Evolutionary conservation across 1,140 invertebrate species (phyloP), one percentile per base, ranked within the genome.

Genomic region (Frieseomelitta varia): DNA sequence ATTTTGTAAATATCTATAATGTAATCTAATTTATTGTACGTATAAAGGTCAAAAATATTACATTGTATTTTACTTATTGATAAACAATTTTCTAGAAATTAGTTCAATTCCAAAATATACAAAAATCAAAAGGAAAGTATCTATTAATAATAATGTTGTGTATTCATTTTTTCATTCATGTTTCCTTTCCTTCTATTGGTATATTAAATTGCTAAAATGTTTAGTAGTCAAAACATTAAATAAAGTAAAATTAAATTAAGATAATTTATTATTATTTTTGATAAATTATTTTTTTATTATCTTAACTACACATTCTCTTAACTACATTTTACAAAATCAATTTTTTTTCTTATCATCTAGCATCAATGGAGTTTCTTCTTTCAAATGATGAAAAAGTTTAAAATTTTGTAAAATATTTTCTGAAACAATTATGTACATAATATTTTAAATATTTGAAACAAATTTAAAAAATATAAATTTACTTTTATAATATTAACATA

Each of bases 371-470:
- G 39, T 47, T 47, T 47, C 6, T 47, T 47, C 0, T 10, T 47
- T 10, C 8, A 47, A 47, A 47, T 0, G 4, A 67, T 11, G 30
- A 65, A 79, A 68, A 19, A 85, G 3, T 65, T 47, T 77, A 77
- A 82, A 88, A 88, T 74, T 17, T 6, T 67, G 76, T 55, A 88
- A 11, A 75, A 88, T 73, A 68, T 85, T 58, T 51, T 58, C 87
- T 88, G 55, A 68, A 88, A 87, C n/a, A 53, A 67, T 61, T 61
- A 79, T n/a, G 56, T 24, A 77, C 39, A 67, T 47, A n/a, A 19
- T 65, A 67, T 67, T 14, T 21, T 21, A 17, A 19, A 17, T 30
- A 67, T 19, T 65, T 30, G 19, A 68, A 68, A 39, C 34, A 14
- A 3, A 39, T 39, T 39, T 39, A 34, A 34, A 19, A 11, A 68